Percentiles rank a stretch among this genome's conserved stretches.
Evolutionary conservation across 2,113 vertebrate genomes (phyloP).

Genomic region (Corythoichthys intestinalis): DNA sequence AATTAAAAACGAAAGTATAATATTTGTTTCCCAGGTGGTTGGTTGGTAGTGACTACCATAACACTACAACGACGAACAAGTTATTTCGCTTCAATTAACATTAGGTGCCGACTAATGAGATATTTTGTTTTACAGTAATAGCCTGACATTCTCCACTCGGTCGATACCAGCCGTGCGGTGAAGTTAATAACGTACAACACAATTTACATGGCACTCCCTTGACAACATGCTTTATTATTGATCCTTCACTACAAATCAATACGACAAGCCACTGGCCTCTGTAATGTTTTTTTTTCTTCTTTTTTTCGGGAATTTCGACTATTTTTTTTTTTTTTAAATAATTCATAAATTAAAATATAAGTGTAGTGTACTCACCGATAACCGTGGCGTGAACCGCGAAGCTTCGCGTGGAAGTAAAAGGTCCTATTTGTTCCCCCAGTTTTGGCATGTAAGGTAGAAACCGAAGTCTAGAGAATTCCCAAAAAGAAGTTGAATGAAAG

Average conservation of each 20-base stretch:
- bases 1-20: neutral
- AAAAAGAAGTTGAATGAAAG: neutral
- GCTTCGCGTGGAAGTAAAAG: conserved; percentile 54
- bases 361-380: conserved; percentile 65
- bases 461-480: neutral
- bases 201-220: conserved; percentile 32
- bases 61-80: neutral
- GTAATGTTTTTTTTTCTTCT: neutral
- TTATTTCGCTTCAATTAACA: neutral
- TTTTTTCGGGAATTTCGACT: neutral
- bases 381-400: conserved; percentile 71
- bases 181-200: conserved; percentile 28
- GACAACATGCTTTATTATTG: conserved; percentile 34
- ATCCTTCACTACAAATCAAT: conserved; percentile 36
- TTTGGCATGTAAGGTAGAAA: conserved; percentile 62
- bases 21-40: neutral
- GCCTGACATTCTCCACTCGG: conserved; percentile 13
- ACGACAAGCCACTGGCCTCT: neutral
- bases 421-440: conserved; percentile 64
- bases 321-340: too few species aligned
- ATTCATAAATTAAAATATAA: neutral
- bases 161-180: conserved; percentile 26
- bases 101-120: conserved; percentile 14
- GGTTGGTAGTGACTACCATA: neutral
- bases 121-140: conserved; percentile 24